Evolutionary conservation across 2,113 vertebrate species (phyloP).

Genomic region (Upupa epops): DNA sequence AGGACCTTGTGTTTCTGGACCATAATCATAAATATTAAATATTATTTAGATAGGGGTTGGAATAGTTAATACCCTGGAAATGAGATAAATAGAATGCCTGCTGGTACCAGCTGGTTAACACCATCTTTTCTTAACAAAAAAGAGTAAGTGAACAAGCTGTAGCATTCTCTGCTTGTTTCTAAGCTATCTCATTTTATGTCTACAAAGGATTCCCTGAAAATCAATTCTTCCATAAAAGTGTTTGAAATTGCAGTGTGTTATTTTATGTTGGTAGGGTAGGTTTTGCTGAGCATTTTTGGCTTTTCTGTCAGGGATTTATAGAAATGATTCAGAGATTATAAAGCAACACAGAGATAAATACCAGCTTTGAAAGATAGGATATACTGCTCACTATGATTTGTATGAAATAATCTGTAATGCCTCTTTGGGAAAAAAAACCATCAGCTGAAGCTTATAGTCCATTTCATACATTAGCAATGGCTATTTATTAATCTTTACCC

Average conservation of each 20-base stretch:
- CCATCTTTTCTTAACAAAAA: neutral
- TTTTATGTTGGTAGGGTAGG: neutral
- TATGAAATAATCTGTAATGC: slow-evolving; percentile 23
- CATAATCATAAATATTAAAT: neutral
- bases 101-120: neutral
- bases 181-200: neutral
- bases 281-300: neutral
- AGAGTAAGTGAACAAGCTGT: neutral
- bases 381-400: neutral
- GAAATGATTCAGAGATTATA: slow-evolving; percentile 43
- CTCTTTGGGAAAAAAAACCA: neutral
- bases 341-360: slow-evolving; percentile 19
- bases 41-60: neutral
- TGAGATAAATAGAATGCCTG: neutral
- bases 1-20: neutral
- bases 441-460: neutral
- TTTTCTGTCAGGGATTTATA: slow-evolving; percentile 21
- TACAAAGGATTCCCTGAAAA: slow-evolving; percentile 25
- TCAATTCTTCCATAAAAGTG: neutral
- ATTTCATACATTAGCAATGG: slow-evolving; percentile 19
- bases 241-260: neutral
- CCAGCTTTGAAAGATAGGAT: neutral
- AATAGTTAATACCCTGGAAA: neutral
- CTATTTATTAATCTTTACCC: slow-evolving; percentile 69
- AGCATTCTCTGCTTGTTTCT: neutral